phyloP scores from a whole-genome alignment of 1,140 invertebrate species.

The Bombus picipes region DNA sequence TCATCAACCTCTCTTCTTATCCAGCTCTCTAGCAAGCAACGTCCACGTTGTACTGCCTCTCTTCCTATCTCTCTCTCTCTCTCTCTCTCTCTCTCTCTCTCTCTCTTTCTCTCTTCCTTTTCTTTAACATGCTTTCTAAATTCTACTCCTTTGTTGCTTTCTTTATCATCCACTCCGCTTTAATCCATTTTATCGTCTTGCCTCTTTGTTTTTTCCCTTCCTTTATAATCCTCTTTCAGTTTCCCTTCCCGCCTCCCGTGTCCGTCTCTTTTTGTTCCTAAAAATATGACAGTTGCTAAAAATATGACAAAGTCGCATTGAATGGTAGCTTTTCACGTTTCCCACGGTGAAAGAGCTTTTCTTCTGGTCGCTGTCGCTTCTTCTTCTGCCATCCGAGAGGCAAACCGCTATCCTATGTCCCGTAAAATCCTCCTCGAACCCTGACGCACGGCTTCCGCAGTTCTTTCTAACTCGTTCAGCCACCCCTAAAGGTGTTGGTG shows the following conservation, averaged over 20 bases:
- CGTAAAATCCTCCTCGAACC: slow-evolving; percentile 69
- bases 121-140: not conserved
- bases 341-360: slow-evolving; percentile 74
- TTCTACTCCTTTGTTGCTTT: not conserved
- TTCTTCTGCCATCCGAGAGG: slow-evolving; percentile 39
- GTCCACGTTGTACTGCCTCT: slow-evolving; percentile 9
- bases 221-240: not conserved
- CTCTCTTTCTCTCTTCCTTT: not conserved
- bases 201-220: not conserved
- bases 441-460: slow-evolving; percentile 40
- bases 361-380: slow-evolving; percentile 60
- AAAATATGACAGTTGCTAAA: slow-evolving; percentile 7
- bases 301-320: slow-evolving; percentile 7
- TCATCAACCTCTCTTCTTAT: not conserved
- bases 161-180: not conserved
- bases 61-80: not conserved
- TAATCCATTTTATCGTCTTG: not conserved
- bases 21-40: slow-evolving; percentile 40
- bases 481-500: slow-evolving; percentile 49
- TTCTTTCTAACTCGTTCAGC: slow-evolving; percentile 47
- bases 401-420: slow-evolving; percentile 46
- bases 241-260: not conserved
- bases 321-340: slow-evolving; percentile 6
- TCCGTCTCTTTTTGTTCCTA: not conserved
- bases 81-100: not conserved